phyloP scores from a whole-genome alignment of 2,888 invertebrate species.

The Imbricaverruca yamaguchii region DNA sequence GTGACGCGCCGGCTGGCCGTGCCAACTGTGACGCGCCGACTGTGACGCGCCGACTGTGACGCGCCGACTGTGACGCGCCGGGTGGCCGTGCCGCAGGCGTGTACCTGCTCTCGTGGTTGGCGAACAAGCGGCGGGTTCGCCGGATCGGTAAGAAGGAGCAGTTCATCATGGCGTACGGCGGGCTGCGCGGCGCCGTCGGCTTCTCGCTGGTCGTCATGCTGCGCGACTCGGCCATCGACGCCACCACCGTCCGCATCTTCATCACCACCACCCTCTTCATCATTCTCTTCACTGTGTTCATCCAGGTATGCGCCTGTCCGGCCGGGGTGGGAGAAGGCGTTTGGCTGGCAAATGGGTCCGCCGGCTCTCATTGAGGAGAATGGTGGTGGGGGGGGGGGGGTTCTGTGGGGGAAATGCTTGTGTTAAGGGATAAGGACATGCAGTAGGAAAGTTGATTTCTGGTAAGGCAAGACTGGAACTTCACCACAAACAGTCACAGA shows the following conservation, averaged over 20 bases:
- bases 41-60: no score
- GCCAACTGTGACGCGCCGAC: no score
- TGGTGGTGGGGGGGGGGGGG: background rate
- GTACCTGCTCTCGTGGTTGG: slow-evolving; percentile 44
- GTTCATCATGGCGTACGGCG: slow-evolving; percentile 52
- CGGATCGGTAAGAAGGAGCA: slow-evolving; percentile 48
- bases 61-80: no score
- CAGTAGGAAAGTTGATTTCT: no score
- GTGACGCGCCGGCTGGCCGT: no score
- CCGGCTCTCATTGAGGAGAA: no score
- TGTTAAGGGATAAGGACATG: no score
- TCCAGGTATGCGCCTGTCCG: slow-evolving; percentile 38
- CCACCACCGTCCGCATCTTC: slow-evolving; percentile 38
- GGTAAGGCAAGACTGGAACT: no score
- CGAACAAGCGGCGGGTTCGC: slow-evolving; percentile 40
- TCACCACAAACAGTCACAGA: no score
- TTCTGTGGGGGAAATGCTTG: no score
- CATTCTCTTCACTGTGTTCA: slow-evolving; percentile 44
- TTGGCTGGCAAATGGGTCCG: no score
- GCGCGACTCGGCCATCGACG: slow-evolving; percentile 36
- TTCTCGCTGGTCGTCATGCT: slow-evolving; percentile 50
- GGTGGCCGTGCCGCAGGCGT: slow-evolving; percentile 41
- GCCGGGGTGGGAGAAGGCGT: no score
- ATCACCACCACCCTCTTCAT: slow-evolving; percentile 43
- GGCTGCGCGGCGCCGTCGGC: slow-evolving; percentile 50